Evolutionary conservation across 2,797 vertebrate genomes (phyloP).

Genomic region (Arnoldichthys spilopterus): DNA sequence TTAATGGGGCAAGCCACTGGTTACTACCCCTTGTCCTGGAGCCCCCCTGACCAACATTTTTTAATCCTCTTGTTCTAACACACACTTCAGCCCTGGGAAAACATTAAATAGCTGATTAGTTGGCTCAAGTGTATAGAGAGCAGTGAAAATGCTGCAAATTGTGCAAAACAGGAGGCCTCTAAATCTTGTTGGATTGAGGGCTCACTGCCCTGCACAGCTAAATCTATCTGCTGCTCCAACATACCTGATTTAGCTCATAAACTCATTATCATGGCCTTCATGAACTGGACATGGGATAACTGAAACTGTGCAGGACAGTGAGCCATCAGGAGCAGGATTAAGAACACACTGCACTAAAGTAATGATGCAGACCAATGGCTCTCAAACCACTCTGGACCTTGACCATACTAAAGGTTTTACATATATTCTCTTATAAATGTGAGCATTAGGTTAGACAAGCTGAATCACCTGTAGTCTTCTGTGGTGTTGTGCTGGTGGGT

Average conservation of each 20-base stretch:
- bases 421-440: no score
- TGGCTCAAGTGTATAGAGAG: no score
- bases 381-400: no score
- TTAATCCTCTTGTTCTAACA: no score
- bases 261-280: neutral
- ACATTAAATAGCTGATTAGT: no score
- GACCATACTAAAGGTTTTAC: no score
- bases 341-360: neutral
- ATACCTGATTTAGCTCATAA: neutral
- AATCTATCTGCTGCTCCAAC: neutral
- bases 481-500: constrained; percentile 21
- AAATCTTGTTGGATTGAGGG: neutral
- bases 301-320: neutral
- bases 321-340: neutral
- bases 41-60: no score
- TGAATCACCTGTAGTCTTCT: constrained; percentile 44
- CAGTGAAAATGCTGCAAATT: no score
- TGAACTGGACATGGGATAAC: neutral
- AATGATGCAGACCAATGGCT: neutral
- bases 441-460: neutral
- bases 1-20: no score
- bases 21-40: no score
- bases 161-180: no score
- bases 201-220: neutral
- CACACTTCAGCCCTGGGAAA: no score